Evolutionary conservation across 37 sponge, comb jelly and placozoan genomes (phyloP).

Genomic region (Hormiphora californensis): DNA sequence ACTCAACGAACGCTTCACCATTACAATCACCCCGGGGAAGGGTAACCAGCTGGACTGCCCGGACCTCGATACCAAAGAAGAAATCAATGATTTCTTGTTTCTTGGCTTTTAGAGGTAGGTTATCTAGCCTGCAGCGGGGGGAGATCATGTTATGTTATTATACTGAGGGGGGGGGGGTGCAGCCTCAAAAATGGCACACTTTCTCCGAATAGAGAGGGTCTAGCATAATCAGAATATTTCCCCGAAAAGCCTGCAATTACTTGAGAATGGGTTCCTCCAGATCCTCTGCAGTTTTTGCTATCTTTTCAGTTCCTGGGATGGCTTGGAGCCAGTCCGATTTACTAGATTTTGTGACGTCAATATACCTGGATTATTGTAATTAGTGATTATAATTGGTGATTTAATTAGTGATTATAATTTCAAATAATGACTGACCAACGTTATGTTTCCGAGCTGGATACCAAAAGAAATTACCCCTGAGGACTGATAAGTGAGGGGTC

Average conservation of each 20-base stretch:
- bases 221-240: too few relatives aligned
- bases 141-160: neutral
- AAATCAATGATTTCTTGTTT: conserved; percentile 34
- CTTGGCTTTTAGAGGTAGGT: conserved; percentile 27
- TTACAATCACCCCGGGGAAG: conserved; percentile 39
- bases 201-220: too few relatives aligned
- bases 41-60: conserved; percentile 4
- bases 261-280: conserved; percentile 38
- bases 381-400: too few relatives aligned
- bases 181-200: too few relatives aligned
- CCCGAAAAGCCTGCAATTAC: too few relatives aligned
- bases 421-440: too few relatives aligned
- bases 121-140: neutral
- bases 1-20: conserved; percentile 47
- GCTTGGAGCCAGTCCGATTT: neutral
- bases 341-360: conserved; percentile 19
- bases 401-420: too few relatives aligned
- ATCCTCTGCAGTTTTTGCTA: conserved; percentile 42
- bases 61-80: conserved; percentile 31
- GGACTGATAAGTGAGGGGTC: too few relatives aligned
- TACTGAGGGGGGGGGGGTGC: too few relatives aligned
- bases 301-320: neutral
- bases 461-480: too few relatives aligned
- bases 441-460: too few relatives aligned
- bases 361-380: too few relatives aligned